phyloP scores from a whole-genome alignment of 1,140 invertebrate species.

The Anastatus disparis region DNA sequence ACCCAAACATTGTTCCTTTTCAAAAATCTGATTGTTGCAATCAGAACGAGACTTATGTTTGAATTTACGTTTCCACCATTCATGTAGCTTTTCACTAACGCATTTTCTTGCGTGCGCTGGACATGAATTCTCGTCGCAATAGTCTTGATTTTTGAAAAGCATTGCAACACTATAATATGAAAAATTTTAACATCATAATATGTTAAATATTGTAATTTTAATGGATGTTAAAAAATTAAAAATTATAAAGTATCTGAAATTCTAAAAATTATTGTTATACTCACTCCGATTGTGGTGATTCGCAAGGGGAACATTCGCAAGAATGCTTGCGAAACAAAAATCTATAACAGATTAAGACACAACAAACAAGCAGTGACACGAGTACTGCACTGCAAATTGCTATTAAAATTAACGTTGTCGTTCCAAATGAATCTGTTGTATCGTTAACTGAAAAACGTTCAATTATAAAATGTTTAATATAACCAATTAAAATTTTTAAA shows the following conservation, averaged over 20 bases:
- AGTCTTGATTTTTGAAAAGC: slow-evolving; percentile 52
- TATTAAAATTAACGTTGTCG: slow-evolving; percentile 51
- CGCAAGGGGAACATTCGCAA: slow-evolving; percentile 43
- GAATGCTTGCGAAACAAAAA: slow-evolving; percentile 45
- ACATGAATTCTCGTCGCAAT: slow-evolving; percentile 42
- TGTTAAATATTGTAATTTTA: background rate
- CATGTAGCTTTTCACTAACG: slow-evolving; percentile 37
- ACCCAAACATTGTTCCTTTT: slow-evolving; percentile 49
- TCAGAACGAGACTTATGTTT: slow-evolving; percentile 42
- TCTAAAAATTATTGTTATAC: background rate
- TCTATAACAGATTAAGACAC: slow-evolving; percentile 51
- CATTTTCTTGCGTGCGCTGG: slow-evolving; percentile 26
- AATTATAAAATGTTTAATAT: too few relatives aligned
- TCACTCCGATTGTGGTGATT: slow-evolving; percentile 44
- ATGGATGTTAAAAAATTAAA: background rate
- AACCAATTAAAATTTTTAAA: too few relatives aligned
- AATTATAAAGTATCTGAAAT: background rate
- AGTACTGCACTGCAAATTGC: slow-evolving; percentile 46
- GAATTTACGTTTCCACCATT: slow-evolving; percentile 48
- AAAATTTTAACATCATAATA: background rate
- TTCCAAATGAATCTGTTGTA: background rate
- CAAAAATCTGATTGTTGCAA: slow-evolving; percentile 31
- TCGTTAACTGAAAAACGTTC: too few relatives aligned
- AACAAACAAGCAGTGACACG: slow-evolving; percentile 52
- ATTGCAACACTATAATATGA: slow-evolving; percentile 44